These are phyloP conservation scores for Aix galericulata DNA, from an alignment of 2,113 vertebrate species.

Conservation along the genomic window DNA sequence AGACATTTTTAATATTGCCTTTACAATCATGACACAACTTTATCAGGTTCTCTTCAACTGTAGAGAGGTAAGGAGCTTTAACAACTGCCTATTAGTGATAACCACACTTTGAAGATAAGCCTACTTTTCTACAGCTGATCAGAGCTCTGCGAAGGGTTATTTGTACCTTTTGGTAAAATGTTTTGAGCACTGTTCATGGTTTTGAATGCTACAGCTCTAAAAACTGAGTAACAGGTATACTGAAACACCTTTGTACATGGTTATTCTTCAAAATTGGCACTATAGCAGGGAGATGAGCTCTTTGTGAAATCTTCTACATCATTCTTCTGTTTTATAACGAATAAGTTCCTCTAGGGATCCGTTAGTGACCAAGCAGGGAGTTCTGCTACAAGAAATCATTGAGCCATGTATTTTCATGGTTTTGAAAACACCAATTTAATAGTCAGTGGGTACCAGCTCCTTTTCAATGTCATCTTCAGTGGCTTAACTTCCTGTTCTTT, in stretches of 20 bases:
- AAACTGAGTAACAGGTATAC: slow-evolving; percentile 67
- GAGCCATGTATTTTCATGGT: slow-evolving; percentile 36
- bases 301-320: slow-evolving; percentile 51
- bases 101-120: slow-evolving; percentile 76
- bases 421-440: slow-evolving; percentile 40
- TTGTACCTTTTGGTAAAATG: slow-evolving; percentile 67
- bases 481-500: slow-evolving; percentile 31
- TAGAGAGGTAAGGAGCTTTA: slow-evolving; percentile 78
- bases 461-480: slow-evolving; percentile 37
- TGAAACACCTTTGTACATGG: slow-evolving; percentile 49
- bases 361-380: slow-evolving; percentile 33
- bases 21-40: slow-evolving; percentile 63
- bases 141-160: slow-evolving; percentile 75
- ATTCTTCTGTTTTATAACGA: slow-evolving; percentile 67
- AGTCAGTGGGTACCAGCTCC: slow-evolving; percentile 25
- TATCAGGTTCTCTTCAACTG: slow-evolving; percentile 74
- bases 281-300: slow-evolving; percentile 32
- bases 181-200: slow-evolving; percentile 70
- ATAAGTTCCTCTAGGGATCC: slow-evolving; percentile 22
- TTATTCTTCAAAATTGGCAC: slow-evolving; percentile 50
- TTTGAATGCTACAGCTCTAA: slow-evolving; percentile 62
- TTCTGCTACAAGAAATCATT: slow-evolving; percentile 36
- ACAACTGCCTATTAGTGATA: slow-evolving; percentile 74
- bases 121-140: slow-evolving; percentile 74
- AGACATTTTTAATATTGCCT: background rate